Evolutionary conservation across 2,888 invertebrate genomes (phyloP).

Genomic region (Saturnia japonica): DNA sequence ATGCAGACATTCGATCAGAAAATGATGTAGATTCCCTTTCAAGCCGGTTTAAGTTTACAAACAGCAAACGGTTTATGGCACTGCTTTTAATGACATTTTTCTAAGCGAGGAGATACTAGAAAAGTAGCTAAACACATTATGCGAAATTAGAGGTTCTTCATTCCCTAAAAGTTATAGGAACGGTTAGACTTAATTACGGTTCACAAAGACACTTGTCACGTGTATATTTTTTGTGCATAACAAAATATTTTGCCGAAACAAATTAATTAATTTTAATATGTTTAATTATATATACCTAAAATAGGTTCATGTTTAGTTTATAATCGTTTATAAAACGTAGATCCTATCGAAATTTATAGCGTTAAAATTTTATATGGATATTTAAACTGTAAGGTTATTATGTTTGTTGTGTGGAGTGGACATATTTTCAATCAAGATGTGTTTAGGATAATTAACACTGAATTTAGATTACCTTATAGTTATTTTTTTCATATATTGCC

Average conservation of each 20-base stretch:
- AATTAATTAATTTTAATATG: neutral
- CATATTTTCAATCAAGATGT: neutral
- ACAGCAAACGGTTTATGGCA: too few relatives aligned
- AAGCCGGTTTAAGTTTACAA: neutral
- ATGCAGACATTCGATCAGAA: neutral
- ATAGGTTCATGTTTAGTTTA: neutral
- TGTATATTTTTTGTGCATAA: neutral
- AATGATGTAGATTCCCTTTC: neutral
- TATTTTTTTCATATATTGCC: too few relatives aligned
- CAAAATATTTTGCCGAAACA: neutral
- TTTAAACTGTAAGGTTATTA: neutral
- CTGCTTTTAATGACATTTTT: neutral
- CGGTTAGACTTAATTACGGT: neutral
- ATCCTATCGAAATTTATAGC: neutral
- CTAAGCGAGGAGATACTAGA: neutral
- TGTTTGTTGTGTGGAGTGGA: neutral
- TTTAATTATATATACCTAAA: neutral
- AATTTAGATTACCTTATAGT: neutral
- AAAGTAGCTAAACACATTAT: neutral
- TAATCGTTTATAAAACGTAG: neutral
- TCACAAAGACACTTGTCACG: neutral
- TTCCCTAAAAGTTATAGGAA: neutral
- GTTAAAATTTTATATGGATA: neutral
- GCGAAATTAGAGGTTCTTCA: neutral
- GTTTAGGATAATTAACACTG: neutral